These are phyloP conservation scores for Jordanella pulchra DNA, from an alignment of 2,797 vertebrate species.

Conservation along the genomic window DNA sequence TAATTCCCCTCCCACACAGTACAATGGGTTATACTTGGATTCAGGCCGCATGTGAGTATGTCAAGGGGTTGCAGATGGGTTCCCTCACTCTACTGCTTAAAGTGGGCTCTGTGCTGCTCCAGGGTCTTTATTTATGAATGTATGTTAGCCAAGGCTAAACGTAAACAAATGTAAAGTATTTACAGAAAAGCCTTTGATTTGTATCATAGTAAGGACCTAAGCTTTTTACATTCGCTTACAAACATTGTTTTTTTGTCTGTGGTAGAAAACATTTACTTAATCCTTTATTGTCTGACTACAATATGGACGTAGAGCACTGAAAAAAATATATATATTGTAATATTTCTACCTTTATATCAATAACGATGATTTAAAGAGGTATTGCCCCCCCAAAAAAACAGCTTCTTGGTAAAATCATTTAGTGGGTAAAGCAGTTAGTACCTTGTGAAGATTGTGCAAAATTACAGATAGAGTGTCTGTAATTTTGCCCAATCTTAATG, in stretches of 20 bases:
- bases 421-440: not conserved
- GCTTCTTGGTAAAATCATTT: not conserved
- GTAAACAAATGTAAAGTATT: conserved; percentile 11
- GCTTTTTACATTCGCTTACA: not conserved
- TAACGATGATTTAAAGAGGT: no score
- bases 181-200: conserved; percentile 1
- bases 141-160: conserved; percentile 10
- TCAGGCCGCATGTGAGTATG: conserved; percentile 39
- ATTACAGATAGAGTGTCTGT: not conserved
- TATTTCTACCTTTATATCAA: not conserved
- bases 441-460: not conserved
- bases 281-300: not conserved
- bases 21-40: conserved; percentile 46
- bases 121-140: conserved; percentile 29
- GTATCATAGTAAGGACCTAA: not conserved
- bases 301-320: not conserved
- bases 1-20: conserved; percentile 11
- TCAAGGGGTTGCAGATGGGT: conserved; percentile 37
- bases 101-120: conserved; percentile 27
- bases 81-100: conserved; percentile 48
- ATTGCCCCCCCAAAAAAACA: not conserved
- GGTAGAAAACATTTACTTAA: not conserved
- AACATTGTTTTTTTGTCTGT: not conserved
- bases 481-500: no score
- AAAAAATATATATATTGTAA: not conserved